Percentiles rank a stretch among this genome's conserved stretches.
These are phyloP conservation scores for Pterocles burchelli DNA, from an alignment of 2,113 vertebrate species.

Conservation along the genomic window DNA sequence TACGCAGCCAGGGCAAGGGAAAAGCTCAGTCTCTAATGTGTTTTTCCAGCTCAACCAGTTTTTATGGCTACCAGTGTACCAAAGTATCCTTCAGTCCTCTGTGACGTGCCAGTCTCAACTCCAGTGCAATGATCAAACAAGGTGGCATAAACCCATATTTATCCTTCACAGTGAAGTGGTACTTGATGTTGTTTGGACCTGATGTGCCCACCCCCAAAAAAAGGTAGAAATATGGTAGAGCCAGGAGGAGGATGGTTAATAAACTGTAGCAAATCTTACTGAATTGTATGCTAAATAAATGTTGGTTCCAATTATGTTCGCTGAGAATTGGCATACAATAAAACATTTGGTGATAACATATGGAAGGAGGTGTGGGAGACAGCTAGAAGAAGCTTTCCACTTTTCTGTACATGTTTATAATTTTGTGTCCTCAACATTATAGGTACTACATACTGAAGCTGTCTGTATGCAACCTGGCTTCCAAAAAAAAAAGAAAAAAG, in stretches of 20 bases:
- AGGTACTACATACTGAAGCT: slow-evolving; percentile 34
- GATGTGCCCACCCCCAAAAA: accelerated
- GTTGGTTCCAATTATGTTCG: not conserved
- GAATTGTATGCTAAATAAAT: slow-evolving; percentile 6
- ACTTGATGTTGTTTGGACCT: not conserved
- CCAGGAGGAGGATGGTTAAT: not conserved
- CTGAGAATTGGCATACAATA: slow-evolving; percentile 27
- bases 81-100: not conserved
- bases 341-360: slow-evolving; percentile 52
- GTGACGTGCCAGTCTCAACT: not conserved
- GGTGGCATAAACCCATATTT: not conserved
- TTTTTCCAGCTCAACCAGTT: not conserved
- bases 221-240: not conserved
- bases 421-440: slow-evolving; percentile 3
- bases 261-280: not conserved
- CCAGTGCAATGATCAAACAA: accelerated
- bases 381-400: slow-evolving; percentile 1
- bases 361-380: slow-evolving; percentile 39
- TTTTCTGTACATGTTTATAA: slow-evolving; percentile 44
- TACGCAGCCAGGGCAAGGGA: not conserved
- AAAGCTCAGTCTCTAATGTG: not conserved
- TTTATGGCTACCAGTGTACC: not conserved
- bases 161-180: not conserved
- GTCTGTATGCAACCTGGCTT: slow-evolving; percentile 2
- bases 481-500: not conserved